A percentile compares a stretch with the other conserved stretches of the same genome.
Evolutionary conservation across 1,140 invertebrate genomes (phyloP).

Genomic region (Polypedilum pembai): DNA sequence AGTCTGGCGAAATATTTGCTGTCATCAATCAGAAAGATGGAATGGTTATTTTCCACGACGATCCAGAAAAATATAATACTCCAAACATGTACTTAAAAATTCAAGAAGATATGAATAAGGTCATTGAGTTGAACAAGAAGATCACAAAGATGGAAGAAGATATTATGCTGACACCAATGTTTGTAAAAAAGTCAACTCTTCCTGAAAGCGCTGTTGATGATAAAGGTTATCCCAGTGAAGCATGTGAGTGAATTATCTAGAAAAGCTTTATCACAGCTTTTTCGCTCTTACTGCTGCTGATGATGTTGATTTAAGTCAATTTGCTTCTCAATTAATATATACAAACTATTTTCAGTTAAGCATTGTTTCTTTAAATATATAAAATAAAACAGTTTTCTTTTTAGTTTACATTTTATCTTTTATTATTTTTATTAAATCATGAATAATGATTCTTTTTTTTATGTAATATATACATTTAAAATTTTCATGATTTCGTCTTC

Average conservation of each 20-base stretch:
- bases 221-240: constrained; percentile 20
- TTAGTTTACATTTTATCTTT: constrained; percentile 7
- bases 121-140: constrained; percentile 78
- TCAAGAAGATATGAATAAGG: constrained; percentile 80
- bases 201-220: neutral
- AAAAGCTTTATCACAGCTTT: neutral
- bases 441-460: neutral
- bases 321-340: neutral
- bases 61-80: constrained; percentile 90
- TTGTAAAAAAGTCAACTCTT: constrained; percentile 34
- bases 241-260: neutral
- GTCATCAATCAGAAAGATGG: constrained; percentile 97
- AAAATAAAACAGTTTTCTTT: neutral
- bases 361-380: neutral
- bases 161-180: constrained; percentile 81
- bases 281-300: neutral
- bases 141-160: constrained; percentile 90
- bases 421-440: constrained; percentile 7
- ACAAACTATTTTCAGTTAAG: neutral
- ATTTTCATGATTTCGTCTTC: neutral
- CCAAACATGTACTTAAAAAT: constrained; percentile 76
- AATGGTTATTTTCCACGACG: constrained; percentile 94
- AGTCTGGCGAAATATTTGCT: constrained; percentile 94
- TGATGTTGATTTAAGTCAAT: no score
- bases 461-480: constrained; percentile 13